Conservation (phyloP, 2,797 vertebrate species). For the Ctenosaura bakeri region DNA sequence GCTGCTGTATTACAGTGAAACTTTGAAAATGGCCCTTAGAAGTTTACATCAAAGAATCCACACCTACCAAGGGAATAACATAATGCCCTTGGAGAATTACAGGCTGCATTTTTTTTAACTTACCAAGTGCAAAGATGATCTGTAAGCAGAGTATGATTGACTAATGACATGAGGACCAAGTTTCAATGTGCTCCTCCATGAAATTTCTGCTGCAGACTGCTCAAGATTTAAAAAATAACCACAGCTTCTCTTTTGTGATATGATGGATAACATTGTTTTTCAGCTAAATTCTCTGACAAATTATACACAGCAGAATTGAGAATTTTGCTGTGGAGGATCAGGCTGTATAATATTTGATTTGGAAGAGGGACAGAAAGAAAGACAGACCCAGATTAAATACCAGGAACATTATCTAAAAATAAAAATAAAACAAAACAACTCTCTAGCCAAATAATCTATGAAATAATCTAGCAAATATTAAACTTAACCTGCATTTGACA, state of each 20-base stretch:
- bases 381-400: slow-evolving; percentile 35
- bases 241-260: slow-evolving; percentile 28
- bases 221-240: slow-evolving; percentile 54
- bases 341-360: slow-evolving; percentile 49
- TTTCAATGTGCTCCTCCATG: slow-evolving; percentile 28
- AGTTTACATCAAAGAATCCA: slow-evolving; percentile 22
- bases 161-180: slow-evolving; percentile 33
- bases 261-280: slow-evolving; percentile 58
- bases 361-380: slow-evolving; percentile 23
- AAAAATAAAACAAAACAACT: not conserved
- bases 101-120: not conserved
- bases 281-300: slow-evolving; percentile 54
- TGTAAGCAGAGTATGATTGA: slow-evolving; percentile 4
- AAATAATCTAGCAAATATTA: not conserved
- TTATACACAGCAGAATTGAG: slow-evolving; percentile 62
- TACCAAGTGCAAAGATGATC: slow-evolving; percentile 10
- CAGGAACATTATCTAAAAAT: not conserved
- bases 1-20: not conserved
- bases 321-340: slow-evolving; percentile 37
- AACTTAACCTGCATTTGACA: not conserved
- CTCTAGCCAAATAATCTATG: no score
- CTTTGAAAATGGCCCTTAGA: slow-evolving; percentile 24
- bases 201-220: slow-evolving; percentile 32
- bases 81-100: not conserved
- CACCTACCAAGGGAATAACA: slow-evolving; percentile 1